Conservation (phyloP, 2,888 invertebrate genomes). For the Ceriagrion tenellum region DNA sequence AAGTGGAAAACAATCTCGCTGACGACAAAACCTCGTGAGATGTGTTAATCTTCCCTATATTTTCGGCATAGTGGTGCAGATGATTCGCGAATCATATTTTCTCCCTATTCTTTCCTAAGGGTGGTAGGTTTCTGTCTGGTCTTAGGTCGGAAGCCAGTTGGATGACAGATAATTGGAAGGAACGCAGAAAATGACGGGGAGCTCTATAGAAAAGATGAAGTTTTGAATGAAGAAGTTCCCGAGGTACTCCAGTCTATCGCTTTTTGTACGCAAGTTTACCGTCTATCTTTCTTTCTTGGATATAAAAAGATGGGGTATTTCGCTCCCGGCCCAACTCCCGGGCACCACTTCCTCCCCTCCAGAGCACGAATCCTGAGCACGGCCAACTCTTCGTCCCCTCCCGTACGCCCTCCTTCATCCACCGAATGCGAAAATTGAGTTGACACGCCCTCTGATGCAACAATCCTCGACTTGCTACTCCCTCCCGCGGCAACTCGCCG, state of each 20-base stretch:
- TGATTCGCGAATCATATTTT: too few relatives aligned
- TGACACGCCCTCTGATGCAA: constrained; percentile 32
- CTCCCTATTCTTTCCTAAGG: neutral
- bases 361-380: neutral
- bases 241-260: neutral
- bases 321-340: neutral
- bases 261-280: constrained; percentile 25
- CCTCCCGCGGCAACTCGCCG: neutral
- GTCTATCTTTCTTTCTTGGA: neutral
- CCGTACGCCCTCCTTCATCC: neutral
- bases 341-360: neutral
- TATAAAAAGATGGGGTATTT: neutral
- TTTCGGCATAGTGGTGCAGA: too few relatives aligned
- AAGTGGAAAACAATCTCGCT: too few relatives aligned
- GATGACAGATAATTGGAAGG: neutral
- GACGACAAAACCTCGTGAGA: too few relatives aligned
- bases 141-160: neutral
- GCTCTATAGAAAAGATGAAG: neutral
- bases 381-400: neutral
- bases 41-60: too few relatives aligned
- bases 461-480: neutral
- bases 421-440: constrained; percentile 29
- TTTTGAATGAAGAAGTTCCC: neutral
- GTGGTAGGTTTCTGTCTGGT: neutral
- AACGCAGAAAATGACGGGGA: neutral